A percentile compares a stretch with the other conserved stretches of the same genome.
Evolutionary conservation across 1,140 invertebrate species (phyloP).

Genomic region (Neuroterus valhalla): DNA sequence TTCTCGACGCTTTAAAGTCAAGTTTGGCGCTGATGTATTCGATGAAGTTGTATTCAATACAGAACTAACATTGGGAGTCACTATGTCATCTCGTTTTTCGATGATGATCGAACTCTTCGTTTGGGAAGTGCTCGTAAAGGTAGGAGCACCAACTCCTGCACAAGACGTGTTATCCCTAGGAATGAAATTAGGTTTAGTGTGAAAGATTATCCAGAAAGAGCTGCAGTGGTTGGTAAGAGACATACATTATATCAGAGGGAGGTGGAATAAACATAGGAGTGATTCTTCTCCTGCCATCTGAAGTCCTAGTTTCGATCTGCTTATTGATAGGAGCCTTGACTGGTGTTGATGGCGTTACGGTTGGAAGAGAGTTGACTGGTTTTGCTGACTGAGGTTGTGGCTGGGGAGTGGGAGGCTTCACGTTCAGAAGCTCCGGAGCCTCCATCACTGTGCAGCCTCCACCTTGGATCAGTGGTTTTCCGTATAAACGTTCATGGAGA

Average conservation of each 20-base stretch:
- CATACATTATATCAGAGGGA: conserved; percentile 78
- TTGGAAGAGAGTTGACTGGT: conserved; percentile 54
- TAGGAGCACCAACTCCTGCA: conserved; percentile 63
- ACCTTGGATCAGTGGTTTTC: conserved; percentile 82
- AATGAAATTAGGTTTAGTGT: conserved; percentile 36
- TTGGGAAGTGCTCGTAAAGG: conserved; percentile 87
- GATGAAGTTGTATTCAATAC: conserved; percentile 67
- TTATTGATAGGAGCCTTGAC: conserved; percentile 87
- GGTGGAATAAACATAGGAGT: conserved; percentile 96
- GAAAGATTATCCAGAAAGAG: not conserved
- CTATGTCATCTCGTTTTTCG: conserved; percentile 85
- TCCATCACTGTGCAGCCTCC: conserved; percentile 84
- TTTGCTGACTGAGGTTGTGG: conserved; percentile 40
- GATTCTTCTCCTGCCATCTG: conserved; percentile 94
- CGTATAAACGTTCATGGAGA: conserved; percentile 90
- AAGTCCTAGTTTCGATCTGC: conserved; percentile 95
- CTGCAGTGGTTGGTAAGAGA: conserved; percentile 27
- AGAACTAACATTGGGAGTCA: conserved; percentile 80
- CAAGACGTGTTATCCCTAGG: conserved; percentile 75
- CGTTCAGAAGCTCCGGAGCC: conserved; percentile 85
- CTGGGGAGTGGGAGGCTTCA: conserved; percentile 54
- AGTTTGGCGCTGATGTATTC: conserved; percentile 50
- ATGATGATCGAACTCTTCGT: conserved; percentile 88
- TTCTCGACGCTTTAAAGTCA: conserved; percentile 69
- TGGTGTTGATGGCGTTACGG: conserved; percentile 56